phyloP scores from a whole-genome alignment of 1,140 invertebrate genomes.

The Calliopsis andreniformis region DNA sequence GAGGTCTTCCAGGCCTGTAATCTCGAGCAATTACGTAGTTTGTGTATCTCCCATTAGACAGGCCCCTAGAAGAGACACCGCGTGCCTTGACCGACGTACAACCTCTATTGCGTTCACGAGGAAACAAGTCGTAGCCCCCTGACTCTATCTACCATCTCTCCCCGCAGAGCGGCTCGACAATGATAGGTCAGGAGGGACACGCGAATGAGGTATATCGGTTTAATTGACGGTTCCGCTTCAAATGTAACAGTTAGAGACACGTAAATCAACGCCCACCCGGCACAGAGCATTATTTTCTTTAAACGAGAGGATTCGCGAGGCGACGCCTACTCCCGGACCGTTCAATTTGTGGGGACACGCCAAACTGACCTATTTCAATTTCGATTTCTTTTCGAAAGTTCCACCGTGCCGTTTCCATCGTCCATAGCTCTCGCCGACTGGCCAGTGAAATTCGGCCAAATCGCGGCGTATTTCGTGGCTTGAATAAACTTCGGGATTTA shows the following conservation, averaged over 20 bases:
- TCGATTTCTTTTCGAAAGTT: constrained; percentile 24
- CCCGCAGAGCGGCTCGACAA: constrained; percentile 16
- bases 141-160: constrained; percentile 49
- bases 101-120: constrained; percentile 15
- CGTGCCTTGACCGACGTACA: constrained; percentile 4
- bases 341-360: constrained; percentile 7
- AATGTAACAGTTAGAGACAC: constrained; percentile 54
- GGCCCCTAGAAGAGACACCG: constrained; percentile 43
- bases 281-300: constrained; percentile 11
- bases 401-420: no score
- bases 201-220: constrained; percentile 31
- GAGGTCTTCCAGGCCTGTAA: constrained; percentile 68
- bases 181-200: constrained; percentile 26
- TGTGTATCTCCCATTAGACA: constrained; percentile 65
- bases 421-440: no score
- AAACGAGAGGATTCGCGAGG: constrained; percentile 23
- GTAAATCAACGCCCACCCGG: constrained; percentile 54
- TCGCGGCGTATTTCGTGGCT: background rate
- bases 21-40: constrained; percentile 71
- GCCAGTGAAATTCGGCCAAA: background rate
- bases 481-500: constrained; percentile 36
- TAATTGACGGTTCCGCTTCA: constrained; percentile 57
- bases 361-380: constrained; percentile 3
- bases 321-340: constrained; percentile 24
- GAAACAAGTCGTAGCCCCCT: constrained; percentile 9